A percentile compares a stretch with the other conserved stretches of the same genome.
phyloP scores from a whole-genome alignment of 1,140 invertebrate genomes.

The Drusus annulatus region DNA sequence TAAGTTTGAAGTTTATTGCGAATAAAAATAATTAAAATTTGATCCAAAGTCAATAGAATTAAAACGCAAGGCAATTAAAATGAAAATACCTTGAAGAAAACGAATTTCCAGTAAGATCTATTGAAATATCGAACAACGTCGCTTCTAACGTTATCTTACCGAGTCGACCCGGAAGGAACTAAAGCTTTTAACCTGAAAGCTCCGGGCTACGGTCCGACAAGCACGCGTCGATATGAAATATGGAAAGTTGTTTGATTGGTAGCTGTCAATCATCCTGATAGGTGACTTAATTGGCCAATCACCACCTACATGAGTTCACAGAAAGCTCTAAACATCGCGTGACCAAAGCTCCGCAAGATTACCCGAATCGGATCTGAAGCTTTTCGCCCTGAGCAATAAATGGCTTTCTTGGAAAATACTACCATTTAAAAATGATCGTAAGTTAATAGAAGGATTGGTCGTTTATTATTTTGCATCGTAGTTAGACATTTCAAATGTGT shows the following conservation, averaged over 20 bases:
- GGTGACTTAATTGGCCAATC: slow-evolving; percentile 58
- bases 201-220: not conserved
- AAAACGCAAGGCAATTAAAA: too few species aligned
- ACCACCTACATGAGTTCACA: slow-evolving; percentile 45
- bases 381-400: not conserved
- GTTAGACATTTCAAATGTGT: too few species aligned
- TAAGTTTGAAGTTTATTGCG: too few species aligned
- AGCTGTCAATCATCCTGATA: slow-evolving; percentile 53
- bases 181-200: slow-evolving; percentile 33
- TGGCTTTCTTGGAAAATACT: not conserved
- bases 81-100: too few species aligned
- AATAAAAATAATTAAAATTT: too few species aligned
- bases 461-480: too few species aligned
- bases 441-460: too few species aligned
- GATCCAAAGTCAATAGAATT: too few species aligned
- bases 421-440: not conserved
- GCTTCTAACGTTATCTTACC: too few species aligned
- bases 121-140: too few species aligned
- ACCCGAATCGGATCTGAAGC: not conserved
- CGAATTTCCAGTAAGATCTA: too few species aligned
- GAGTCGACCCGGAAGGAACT: slow-evolving; percentile 21
- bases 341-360: slow-evolving; percentile 25
- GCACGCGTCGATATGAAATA: slow-evolving; percentile 12
- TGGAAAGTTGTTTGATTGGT: slow-evolving; percentile 47
- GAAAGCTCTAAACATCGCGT: slow-evolving; percentile 50